Conservation (phyloP, 2,888 invertebrate genomes). For the Yponomeuta evonymella region DNA sequence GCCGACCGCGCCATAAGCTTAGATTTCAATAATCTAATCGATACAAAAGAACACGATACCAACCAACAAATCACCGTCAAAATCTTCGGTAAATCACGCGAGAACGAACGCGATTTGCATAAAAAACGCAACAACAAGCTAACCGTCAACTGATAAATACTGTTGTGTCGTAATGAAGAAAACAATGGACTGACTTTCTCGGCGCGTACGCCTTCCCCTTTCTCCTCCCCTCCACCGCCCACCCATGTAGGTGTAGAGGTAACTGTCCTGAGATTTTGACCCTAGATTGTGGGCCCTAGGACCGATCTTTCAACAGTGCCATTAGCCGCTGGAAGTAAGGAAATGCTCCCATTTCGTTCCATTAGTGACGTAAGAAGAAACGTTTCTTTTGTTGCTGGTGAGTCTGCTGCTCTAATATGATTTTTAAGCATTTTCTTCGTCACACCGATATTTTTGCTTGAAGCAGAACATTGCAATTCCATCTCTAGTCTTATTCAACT, state of each 20-base stretch:
- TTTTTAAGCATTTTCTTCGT: too few relatives aligned
- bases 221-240: conserved; percentile 24
- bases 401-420: too few relatives aligned
- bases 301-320: neutral
- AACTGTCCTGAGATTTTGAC: conserved; percentile 65
- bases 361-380: too few relatives aligned
- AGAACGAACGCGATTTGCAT: conserved; percentile 41
- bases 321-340: too few relatives aligned
- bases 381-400: too few relatives aligned
- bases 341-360: too few relatives aligned
- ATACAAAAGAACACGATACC: neutral
- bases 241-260: conserved; percentile 15
- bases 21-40: too few relatives aligned
- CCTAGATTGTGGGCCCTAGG: conserved; percentile 45
- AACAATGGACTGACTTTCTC: conserved; percentile 69
- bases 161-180: conserved; percentile 60
- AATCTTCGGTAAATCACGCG: conserved; percentile 8
- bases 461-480: too few relatives aligned
- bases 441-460: too few relatives aligned
- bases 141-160: conserved; percentile 60
- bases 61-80: neutral
- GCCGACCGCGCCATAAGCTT: too few relatives aligned
- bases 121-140: conserved; percentile 44
- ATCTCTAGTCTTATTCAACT: too few relatives aligned
- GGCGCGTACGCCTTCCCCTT: conserved; percentile 34